Evolutionary conservation across 2,888 invertebrate genomes (phyloP).

Genomic region (Junonia oenone): DNA sequence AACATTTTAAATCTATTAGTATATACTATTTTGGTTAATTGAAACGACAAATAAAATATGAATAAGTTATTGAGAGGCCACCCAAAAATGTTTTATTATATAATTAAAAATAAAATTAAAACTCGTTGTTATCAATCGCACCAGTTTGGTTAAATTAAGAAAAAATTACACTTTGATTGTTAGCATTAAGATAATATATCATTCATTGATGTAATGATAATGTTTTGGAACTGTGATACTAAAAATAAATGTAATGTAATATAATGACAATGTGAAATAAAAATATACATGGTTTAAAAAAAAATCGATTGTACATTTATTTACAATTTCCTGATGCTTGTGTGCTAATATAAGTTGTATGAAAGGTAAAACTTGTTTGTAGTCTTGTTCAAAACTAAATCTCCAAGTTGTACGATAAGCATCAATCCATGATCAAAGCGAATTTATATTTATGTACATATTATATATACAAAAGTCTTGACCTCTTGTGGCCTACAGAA

Average conservation of each 20-base stretch:
- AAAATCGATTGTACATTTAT: too few relatives aligned
- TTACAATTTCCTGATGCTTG: not conserved
- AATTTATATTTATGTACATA: too few relatives aligned
- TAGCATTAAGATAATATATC: conserved; percentile 25
- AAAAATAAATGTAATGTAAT: conserved; percentile 53
- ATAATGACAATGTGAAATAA: conserved; percentile 47
- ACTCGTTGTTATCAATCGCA: conserved; percentile 2
- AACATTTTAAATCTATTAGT: too few relatives aligned
- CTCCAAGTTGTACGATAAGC: not conserved
- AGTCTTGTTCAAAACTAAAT: not conserved
- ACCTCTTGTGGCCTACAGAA: not conserved
- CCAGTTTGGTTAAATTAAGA: not conserved
- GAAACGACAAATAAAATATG: too few relatives aligned
- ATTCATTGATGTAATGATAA: conserved; percentile 37
- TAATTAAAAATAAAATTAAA: not conserved
- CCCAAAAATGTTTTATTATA: not conserved
- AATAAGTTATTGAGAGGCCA: not conserved
- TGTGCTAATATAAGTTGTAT: not conserved
- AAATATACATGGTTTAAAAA: conserved; percentile 26
- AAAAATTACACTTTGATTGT: conserved; percentile 1
- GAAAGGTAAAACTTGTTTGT: not conserved
- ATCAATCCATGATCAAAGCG: conserved; percentile 4
- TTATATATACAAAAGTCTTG: too few relatives aligned
- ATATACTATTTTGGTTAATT: too few relatives aligned
- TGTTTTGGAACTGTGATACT: conserved; percentile 72